Evolutionary conservation across 1,140 invertebrate genomes (phyloP).

Genomic region (Hycleus cichorii): DNA sequence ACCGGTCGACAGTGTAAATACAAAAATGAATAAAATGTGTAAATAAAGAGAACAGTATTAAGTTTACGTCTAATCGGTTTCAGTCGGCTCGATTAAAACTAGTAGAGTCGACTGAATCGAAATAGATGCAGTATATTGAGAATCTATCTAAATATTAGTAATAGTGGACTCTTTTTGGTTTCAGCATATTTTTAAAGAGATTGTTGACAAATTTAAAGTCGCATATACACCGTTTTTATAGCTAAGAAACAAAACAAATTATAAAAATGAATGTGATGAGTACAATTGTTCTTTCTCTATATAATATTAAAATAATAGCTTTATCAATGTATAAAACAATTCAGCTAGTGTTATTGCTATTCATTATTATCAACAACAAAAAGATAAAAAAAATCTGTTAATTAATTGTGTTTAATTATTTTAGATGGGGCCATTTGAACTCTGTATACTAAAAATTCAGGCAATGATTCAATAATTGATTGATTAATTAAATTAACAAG

Average conservation of each 20-base stretch:
- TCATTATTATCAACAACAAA: no score
- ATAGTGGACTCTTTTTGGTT: constrained; percentile 7
- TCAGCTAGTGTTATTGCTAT: constrained; percentile 8
- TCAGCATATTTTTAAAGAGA: constrained; percentile 10
- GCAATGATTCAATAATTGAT: constrained; percentile 10
- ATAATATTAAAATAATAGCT: constrained; percentile 1
- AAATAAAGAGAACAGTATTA: constrained; percentile 14
- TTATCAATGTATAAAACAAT: constrained; percentile 6
- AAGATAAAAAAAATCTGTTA: no score
- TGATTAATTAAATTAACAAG: not conserved
- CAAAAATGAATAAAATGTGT: constrained; percentile 5
- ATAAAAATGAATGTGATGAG: constrained; percentile 1
- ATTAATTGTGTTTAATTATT: constrained; percentile 3
- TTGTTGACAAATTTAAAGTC: constrained; percentile 15
- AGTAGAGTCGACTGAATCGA: no score
- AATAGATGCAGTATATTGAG: no score
- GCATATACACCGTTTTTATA: constrained; percentile 10
- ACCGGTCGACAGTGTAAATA: constrained; percentile 19
- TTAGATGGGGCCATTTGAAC: constrained; percentile 20
- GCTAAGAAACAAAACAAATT: constrained; percentile 2
- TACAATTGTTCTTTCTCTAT: constrained; percentile 12
- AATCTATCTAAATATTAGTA: no score
- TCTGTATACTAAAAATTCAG: constrained; percentile 20
- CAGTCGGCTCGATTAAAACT: no score
- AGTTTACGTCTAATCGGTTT: not conserved